These are phyloP conservation scores for Sepioteuthis lessoniana DNA, from an alignment of 2,888 invertebrate genomes.

Conservation along the genomic window DNA sequence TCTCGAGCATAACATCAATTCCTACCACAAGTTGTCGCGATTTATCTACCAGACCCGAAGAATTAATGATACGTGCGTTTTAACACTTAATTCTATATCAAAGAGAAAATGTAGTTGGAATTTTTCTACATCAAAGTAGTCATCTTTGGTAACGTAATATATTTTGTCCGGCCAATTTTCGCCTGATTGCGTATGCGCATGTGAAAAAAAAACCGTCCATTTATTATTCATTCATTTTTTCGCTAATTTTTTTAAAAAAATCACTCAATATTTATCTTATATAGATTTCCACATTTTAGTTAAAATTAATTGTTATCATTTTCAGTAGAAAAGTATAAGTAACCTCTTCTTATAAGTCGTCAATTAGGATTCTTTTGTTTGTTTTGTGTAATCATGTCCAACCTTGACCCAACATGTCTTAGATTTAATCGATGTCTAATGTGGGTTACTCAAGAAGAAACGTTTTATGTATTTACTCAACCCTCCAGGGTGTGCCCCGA, in stretches of 20 bases:
- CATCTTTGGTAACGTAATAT: background rate
- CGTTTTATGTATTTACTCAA: too few species aligned
- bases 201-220: background rate
- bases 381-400: too few species aligned
- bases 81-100: background rate
- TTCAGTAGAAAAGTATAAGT: too few species aligned
- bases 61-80: background rate
- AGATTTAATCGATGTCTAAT: too few species aligned
- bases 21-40: background rate
- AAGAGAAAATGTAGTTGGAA: background rate
- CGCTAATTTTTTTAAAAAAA: background rate
- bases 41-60: constrained; percentile 7
- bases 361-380: too few species aligned
- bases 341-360: too few species aligned
- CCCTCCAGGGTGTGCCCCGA: too few species aligned
- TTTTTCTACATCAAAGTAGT: background rate
- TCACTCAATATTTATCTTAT: too few species aligned
- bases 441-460: too few species aligned
- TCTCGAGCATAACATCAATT: background rate
- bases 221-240: background rate
- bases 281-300: too few species aligned
- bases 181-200: background rate
- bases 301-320: too few species aligned
- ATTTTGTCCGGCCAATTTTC: background rate
- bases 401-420: too few species aligned